Base-by-base conservation (phyloP, 2,888 invertebrate genomes). In the Halictus quadricinctus region DNA sequence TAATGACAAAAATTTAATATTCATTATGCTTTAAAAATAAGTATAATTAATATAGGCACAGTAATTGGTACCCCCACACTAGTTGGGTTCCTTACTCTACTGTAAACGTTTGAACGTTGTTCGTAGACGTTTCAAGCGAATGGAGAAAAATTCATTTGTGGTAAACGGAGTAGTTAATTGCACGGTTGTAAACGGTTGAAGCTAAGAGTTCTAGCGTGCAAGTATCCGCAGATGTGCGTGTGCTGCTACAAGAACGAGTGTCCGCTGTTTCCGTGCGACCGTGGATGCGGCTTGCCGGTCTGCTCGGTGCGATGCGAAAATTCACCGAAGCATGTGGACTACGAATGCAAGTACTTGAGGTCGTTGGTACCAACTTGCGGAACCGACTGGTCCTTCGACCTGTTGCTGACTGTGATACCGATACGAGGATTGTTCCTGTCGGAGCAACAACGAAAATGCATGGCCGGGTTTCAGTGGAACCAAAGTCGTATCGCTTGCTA, bases 251-350 rank as follows among this genome's bases (percentile, higher is more conserved):
- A 95, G 88, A 94, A 94, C 80, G 89, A 88, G 8, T 93, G 93
- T 81, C 89, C 92, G 6, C 89, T 94, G 2, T 93, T 92, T 93
- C 96, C 92, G 72, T 97, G 97, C 92, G 94, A 95, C 69, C 95
- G 95, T 66, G 95, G 95, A 75, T 98, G 97, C 93, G 96, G 96
- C 5, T 95, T 97, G 90, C 96, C 97, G 29, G 95, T 98, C 66
- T 98, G 98, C 93, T 96, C 96, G 15, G 94, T 95, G 79, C 92
- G 94, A 83, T 98, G 98, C 94, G 95, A 96, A 92, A 95, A 95
- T 89, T 95, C 95, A 8, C 91, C 94, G 58, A 89, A 91, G 43
- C 97, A 98, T 94, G 76, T 46, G 2, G 93, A 93, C 72, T 94
- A 95, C 73, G 97, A 97, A 93, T 98, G 97, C 94, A 94, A 95